phyloP scores from a whole-genome alignment of 2,797 vertebrate species.

The Sebastes iracundus region DNA sequence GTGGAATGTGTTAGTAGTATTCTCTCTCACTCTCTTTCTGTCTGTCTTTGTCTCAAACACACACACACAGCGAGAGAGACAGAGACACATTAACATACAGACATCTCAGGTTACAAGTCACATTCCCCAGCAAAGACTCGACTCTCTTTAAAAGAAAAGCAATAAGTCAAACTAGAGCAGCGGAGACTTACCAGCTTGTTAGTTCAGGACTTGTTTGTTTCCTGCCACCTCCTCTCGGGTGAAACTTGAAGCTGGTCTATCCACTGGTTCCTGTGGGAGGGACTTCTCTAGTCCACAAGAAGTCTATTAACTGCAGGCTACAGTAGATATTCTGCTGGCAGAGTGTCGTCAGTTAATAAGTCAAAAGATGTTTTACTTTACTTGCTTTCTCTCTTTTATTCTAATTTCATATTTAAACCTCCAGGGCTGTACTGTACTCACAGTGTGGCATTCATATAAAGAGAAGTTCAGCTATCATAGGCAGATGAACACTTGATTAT shows the following conservation, averaged over 20 bases:
- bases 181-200: conserved; percentile 27
- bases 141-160: background rate
- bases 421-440: background rate
- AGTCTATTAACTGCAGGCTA: background rate
- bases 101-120: conserved; percentile 26
- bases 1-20: background rate
- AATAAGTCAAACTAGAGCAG: background rate
- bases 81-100: background rate
- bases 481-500: background rate
- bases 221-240: background rate
- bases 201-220: background rate
- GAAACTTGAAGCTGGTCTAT: background rate
- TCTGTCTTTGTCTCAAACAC: background rate
- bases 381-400: background rate
- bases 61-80: background rate
- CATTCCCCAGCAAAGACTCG: background rate
- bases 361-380: background rate
- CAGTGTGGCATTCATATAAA: background rate
- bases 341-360: background rate
- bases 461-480: background rate
- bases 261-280: conserved; percentile 50
- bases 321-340: background rate
- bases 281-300: background rate
- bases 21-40: background rate
- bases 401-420: background rate